phyloP scores from a whole-genome alignment of 2,888 invertebrate species.

The Nebria brevicollis region DNA sequence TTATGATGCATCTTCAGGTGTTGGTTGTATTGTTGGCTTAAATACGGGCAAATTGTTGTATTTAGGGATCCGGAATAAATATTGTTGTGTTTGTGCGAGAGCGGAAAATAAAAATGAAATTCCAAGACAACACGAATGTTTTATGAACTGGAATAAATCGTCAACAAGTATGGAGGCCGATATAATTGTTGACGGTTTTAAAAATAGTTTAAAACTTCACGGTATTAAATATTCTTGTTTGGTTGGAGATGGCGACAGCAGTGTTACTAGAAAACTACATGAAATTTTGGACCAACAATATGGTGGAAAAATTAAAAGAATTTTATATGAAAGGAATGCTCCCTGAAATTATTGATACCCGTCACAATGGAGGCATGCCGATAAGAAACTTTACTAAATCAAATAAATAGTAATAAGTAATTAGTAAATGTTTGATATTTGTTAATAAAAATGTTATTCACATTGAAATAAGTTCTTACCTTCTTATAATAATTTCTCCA shows the following conservation, averaged over 20 bases:
- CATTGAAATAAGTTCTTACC: too few relatives aligned
- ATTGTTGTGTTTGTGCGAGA: conserved; percentile 2
- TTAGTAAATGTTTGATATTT: too few relatives aligned
- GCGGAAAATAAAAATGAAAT: conserved; percentile 17
- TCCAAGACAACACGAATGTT: conserved; percentile 19
- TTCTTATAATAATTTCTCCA: too few relatives aligned
- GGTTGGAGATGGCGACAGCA: conserved; percentile 38
- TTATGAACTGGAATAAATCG: conserved; percentile 30
- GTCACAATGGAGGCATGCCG: too few relatives aligned
- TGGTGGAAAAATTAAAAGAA: too few relatives aligned
- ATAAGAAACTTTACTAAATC: too few relatives aligned
- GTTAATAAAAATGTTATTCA: too few relatives aligned
- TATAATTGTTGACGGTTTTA: conserved; percentile 31
- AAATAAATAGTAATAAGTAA: too few relatives aligned
- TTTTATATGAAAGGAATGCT: too few relatives aligned
- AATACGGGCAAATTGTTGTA: conserved; percentile 5
- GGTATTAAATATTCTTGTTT: conserved; percentile 26
- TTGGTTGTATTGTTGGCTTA: conserved; percentile 2
- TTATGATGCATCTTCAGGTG: too few relatives aligned
- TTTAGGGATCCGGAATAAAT: conserved; percentile 5
- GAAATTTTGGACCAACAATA: too few relatives aligned
- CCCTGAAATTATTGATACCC: too few relatives aligned
- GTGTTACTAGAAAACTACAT: conserved; percentile 21
- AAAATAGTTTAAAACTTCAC: conserved; percentile 14
- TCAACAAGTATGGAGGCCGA: conserved; percentile 15